phyloP scores from a whole-genome alignment of 2,113 vertebrate species.

The Labeo rohita region DNA sequence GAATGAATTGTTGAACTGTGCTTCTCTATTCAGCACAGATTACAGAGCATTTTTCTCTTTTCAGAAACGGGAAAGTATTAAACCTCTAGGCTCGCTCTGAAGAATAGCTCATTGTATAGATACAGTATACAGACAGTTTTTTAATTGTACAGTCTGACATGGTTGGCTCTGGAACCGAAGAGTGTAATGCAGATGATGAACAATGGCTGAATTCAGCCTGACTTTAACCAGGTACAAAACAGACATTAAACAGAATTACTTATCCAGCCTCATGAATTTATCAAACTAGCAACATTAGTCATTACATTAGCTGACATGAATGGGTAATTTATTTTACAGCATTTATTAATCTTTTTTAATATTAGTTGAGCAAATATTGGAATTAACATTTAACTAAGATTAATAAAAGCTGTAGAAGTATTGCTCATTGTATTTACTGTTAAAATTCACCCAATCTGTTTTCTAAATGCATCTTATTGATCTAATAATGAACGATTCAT shows the following conservation, averaged over 20 bases:
- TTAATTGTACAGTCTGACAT: background rate
- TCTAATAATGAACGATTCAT: background rate
- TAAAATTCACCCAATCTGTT: background rate
- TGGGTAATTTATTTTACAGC: background rate
- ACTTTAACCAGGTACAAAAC: background rate
- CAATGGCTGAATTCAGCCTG: background rate
- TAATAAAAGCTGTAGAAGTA: background rate
- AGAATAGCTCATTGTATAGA: constrained; percentile 4
- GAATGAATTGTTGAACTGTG: constrained; percentile 31
- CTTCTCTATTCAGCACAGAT: constrained; percentile 7
- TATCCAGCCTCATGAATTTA: background rate
- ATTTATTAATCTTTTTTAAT: too few species aligned
- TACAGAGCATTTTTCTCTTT: constrained; percentile 20
- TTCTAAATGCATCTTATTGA: background rate
- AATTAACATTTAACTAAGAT: background rate
- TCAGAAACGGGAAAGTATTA: background rate
- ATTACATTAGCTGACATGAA: background rate
- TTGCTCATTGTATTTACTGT: background rate
- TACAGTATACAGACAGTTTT: background rate
- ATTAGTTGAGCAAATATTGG: background rate
- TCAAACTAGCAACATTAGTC: too few species aligned
- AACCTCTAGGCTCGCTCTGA: background rate
- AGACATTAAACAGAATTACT: background rate
- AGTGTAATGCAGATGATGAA: background rate
- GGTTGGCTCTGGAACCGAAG: background rate